Base-by-base conservation (phyloP, 2,797 vertebrate species). In the Aselliscus stoliczkanus region DNA sequence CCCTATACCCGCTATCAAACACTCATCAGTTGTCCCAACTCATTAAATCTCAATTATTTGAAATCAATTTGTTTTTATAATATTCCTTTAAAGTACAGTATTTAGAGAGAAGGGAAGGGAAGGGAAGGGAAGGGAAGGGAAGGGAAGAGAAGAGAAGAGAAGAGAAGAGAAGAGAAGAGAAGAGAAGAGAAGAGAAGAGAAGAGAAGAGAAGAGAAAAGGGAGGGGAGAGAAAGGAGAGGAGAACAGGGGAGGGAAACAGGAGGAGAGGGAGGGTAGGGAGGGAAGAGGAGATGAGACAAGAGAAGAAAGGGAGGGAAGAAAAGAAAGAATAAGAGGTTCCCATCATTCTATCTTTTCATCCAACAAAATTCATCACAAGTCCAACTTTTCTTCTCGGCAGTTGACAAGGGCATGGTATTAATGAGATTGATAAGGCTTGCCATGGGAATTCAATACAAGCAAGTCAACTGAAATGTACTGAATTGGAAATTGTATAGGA, bases 21-120 rank as follows among this genome's bases (percentile, higher is more conserved):
- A 72, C 8, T 17, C 58, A 65, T 92, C 42, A 37, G 34, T 12
- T 87, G 65, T 58, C 65, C 39, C 37, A 76, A 80, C 7, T 54
- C 21, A 67, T 31, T 60, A 92, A 39, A 80, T n/a, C 47, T 80
- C 84, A 87, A 86, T 75, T 72, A 91, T 12, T 9, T 80, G 27
- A 72, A 76, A 70, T 89, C 76, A 88, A 73, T 37, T 60, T 87
- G 2, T 82, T 89, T 73, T 80, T 42, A 52, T n/a, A 72, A 65
- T 34, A 56, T 12, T 85, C 39, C 72, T 79, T 79, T 79, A 70
- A 54, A 70, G 64, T 23, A 67, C 88, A 95, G 20, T 34, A 39
- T 79, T 27, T 86, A 6, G n/a, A 67, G 12, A 39, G 42, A 29
- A 14, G 75, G 29, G 42, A 14, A 42, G 27, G 0, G 11, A 29